Conservation (phyloP, 1,140 invertebrate genomes). For the Euura saliciscinereae region DNA sequence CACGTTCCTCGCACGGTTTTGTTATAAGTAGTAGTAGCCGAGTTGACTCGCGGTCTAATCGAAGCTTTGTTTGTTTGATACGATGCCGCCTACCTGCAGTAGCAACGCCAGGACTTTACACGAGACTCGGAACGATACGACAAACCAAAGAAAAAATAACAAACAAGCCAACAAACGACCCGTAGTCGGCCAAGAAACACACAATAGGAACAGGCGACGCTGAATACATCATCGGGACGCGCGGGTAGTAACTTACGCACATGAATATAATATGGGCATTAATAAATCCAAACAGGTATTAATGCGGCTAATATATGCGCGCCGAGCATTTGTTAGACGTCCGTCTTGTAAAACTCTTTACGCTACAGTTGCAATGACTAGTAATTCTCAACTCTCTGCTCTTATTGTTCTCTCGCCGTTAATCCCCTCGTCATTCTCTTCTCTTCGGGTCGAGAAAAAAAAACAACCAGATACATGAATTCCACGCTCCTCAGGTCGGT, state of each 20-base stretch:
- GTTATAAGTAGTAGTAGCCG: too few species aligned
- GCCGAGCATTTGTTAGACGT: constrained; percentile 46
- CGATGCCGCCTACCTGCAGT: neutral
- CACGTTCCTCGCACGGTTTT: too few species aligned
- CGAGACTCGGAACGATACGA: neutral
- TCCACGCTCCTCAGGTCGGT: too few species aligned
- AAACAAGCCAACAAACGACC: constrained; percentile 1
- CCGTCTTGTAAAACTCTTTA: constrained; percentile 40
- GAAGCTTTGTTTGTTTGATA: constrained; percentile 30
- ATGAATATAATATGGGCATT: constrained; percentile 54
- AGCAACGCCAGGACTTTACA: neutral
- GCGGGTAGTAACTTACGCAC: constrained; percentile 32
- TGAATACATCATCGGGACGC: constrained; percentile 48
- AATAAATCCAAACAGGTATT: constrained; percentile 55
- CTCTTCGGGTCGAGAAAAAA: neutral
- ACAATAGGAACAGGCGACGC: constrained; percentile 30
- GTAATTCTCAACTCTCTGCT: too few species aligned
- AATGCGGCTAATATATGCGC: constrained; percentile 54
- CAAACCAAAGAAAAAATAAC: neutral
- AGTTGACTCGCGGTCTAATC: neutral
- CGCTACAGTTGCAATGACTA: neutral
- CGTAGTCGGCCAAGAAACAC: neutral
- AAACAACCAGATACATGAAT: neutral
- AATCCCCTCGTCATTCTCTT: neutral
- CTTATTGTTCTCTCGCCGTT: neutral